phyloP scores from a whole-genome alignment of 2,797 vertebrate species.

The Sebastes taczanowskii region DNA sequence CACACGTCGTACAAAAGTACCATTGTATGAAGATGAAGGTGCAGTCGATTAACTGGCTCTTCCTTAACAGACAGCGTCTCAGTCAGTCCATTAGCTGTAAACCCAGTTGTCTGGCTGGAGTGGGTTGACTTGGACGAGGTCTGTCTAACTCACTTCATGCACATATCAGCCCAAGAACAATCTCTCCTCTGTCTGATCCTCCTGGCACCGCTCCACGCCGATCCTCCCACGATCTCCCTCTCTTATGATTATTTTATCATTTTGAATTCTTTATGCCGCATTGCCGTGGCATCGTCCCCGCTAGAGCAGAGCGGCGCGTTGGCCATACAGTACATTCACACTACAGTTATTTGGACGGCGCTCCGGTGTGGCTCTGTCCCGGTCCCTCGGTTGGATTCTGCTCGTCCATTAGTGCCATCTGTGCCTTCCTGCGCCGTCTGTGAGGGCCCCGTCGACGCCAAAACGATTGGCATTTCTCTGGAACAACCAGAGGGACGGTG shows the following conservation, averaged over 20 bases:
- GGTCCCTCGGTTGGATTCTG: constrained; percentile 96
- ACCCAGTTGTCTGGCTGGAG: constrained; percentile 61
- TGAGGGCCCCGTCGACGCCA: constrained; percentile 90
- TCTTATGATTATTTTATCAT: constrained; percentile 80
- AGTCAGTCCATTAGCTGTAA: constrained; percentile 43
- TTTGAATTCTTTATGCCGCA: constrained; percentile 80
- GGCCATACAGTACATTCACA: constrained; percentile 80
- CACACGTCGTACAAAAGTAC: background rate
- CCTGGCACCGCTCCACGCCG: constrained; percentile 64
- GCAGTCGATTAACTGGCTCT: constrained; percentile 17
- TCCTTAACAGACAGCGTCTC: constrained; percentile 29
- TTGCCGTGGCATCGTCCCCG: constrained; percentile 72
- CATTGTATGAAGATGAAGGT: constrained; percentile 36
- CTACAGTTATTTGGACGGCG: constrained; percentile 95
- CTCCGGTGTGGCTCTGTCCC: constrained; percentile 88
- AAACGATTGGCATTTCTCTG: constrained; percentile 98
- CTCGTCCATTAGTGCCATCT: constrained; percentile 99
- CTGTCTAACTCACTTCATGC: constrained; percentile 43
- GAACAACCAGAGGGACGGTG: constrained; percentile 83
- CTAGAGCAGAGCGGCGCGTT: constrained; percentile 68
- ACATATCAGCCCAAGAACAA: constrained; percentile 61
- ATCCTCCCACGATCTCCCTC: constrained; percentile 63
- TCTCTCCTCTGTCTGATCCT: constrained; percentile 72
- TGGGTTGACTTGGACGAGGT: constrained; percentile 42
- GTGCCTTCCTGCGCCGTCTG: constrained; percentile 97